Conservation (phyloP, 2,113 vertebrate species). For the Romanogobio albipinnatus region DNA sequence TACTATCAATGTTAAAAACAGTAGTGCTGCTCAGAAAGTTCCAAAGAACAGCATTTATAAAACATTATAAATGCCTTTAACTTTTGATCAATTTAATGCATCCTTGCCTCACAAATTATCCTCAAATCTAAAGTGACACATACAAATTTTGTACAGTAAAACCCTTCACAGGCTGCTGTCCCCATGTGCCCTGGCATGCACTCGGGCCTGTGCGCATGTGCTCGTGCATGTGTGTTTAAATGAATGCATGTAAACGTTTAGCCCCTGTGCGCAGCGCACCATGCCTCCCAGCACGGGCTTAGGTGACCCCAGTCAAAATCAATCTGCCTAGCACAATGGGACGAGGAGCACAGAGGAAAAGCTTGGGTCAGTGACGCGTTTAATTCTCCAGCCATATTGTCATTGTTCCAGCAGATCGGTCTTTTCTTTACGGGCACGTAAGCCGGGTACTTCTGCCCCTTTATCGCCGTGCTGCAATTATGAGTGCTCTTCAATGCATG, state of each 20-base stretch:
- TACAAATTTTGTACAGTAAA: neutral
- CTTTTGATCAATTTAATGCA: neutral
- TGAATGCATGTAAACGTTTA: conserved; percentile 78
- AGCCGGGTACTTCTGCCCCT: conserved; percentile 65
- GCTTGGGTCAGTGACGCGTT: conserved; percentile 64
- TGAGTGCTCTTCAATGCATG: conserved; percentile 71
- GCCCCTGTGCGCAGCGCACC: conserved; percentile 62
- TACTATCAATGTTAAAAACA: neutral
- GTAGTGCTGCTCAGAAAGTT: neutral
- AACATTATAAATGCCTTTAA: neutral
- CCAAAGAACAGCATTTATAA: neutral
- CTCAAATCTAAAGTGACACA: neutral
- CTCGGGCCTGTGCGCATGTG: neutral
- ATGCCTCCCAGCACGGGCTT: conserved; percentile 66
- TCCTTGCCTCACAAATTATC: neutral
- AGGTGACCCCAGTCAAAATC: conserved; percentile 76
- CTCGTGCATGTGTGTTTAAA: conserved; percentile 64
- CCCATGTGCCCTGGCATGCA: neutral
- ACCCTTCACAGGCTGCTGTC: neutral
- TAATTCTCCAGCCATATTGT: conserved; percentile 67
- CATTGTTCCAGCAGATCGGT: conserved; percentile 62
- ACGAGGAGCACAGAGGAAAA: conserved; percentile 66
- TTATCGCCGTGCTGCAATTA: conserved; percentile 66
- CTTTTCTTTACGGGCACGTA: conserved; percentile 59
- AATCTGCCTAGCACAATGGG: conserved; percentile 73